Conservation (phyloP, 2,797 vertebrate species). For the Orestias chungarensis region DNA sequence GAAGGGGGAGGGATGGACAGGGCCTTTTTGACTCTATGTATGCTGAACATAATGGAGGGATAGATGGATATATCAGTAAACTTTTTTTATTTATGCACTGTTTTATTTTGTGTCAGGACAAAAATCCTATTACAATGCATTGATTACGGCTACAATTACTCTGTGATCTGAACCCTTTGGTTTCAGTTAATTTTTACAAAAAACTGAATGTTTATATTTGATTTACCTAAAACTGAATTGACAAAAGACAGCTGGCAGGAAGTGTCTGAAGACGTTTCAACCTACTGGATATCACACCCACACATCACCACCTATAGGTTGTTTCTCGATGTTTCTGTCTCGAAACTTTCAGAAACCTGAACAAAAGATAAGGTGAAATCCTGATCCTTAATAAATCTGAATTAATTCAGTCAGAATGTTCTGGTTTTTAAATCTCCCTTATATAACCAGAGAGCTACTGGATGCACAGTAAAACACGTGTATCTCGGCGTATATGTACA, state of each 20-base stretch:
- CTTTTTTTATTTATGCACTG: background rate
- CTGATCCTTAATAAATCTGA: slow-evolving; percentile 20
- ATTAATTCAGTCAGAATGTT: slow-evolving; percentile 17
- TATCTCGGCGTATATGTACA: slow-evolving; percentile 51
- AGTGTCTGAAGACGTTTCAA: slow-evolving; percentile 10
- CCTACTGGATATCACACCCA: slow-evolving; percentile 20
- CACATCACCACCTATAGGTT: slow-evolving; percentile 3
- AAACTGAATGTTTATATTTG: background rate
- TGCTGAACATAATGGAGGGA: no score
- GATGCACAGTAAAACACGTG: slow-evolving; percentile 41
- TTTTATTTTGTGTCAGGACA: background rate
- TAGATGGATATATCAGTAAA: no score
- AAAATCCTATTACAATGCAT: background rate
- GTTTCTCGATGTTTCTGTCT: slow-evolving; percentile 8
- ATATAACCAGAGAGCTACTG: slow-evolving; percentile 28
- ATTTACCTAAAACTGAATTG: slow-evolving; percentile 4
- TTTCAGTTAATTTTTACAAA: background rate
- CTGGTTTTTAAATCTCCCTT: slow-evolving; percentile 19
- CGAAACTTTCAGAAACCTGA: slow-evolving; percentile 17
- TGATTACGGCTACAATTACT: no score
- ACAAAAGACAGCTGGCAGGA: background rate
- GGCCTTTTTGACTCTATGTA: background rate
- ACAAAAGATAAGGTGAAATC: slow-evolving; percentile 5
- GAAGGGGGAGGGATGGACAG: no score
- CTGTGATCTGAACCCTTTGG: background rate